Conservation (phyloP, 2,797 vertebrate genomes). For the Champsocephalus esox region DNA sequence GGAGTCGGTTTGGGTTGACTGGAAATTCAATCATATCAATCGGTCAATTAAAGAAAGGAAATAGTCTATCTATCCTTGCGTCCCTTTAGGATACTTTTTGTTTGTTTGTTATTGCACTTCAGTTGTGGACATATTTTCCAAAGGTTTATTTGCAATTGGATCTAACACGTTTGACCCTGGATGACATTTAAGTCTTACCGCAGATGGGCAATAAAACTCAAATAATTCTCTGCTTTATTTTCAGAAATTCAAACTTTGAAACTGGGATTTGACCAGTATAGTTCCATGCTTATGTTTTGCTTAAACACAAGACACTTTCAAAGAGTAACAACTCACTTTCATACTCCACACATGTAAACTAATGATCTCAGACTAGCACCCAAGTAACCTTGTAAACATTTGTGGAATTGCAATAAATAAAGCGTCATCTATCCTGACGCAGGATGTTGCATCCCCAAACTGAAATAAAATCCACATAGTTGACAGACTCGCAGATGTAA, state of each 20-base stretch:
- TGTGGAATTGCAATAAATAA: slow-evolving; percentile 14
- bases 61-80: neutral
- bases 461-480: slow-evolving; percentile 31
- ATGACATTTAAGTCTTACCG: neutral
- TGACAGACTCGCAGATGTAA: slow-evolving; percentile 56
- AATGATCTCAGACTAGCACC: neutral
- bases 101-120: neutral
- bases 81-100: neutral
- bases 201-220: neutral
- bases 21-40: neutral
- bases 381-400: slow-evolving; percentile 44
- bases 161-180: neutral
- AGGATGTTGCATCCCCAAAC: slow-evolving; percentile 9
- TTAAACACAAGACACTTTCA: neutral
- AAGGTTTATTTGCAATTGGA: neutral
- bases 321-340: neutral
- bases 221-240: neutral
- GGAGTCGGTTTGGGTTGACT: neutral
- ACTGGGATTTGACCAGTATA: neutral
- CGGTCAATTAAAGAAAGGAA: too few relatives aligned
- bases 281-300: neutral
- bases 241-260: neutral
- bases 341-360: neutral
- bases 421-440: neutral
- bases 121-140: neutral